A percentile compares a stretch with the other conserved stretches of the same genome.
Conservation (phyloP, 2,888 invertebrate genomes). For the Andrena minutula region DNA sequence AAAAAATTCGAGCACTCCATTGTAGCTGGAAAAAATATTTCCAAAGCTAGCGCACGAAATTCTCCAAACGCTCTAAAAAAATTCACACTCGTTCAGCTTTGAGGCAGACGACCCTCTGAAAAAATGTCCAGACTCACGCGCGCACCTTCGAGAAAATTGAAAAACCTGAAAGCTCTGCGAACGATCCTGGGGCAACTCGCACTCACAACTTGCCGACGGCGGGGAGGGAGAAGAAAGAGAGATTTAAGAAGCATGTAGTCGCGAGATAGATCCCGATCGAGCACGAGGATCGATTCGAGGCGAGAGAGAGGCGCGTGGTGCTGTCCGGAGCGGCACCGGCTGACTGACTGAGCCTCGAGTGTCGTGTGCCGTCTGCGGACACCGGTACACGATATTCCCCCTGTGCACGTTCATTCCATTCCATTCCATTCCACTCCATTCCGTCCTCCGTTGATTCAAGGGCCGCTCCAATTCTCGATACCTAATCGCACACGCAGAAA, state of each 20-base stretch:
- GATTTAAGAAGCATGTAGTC: no score
- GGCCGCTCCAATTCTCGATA: slow-evolving; percentile 41
- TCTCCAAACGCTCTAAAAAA: no score
- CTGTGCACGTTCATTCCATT: slow-evolving; percentile 35
- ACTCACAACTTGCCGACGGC: background rate
- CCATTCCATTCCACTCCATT: slow-evolving; percentile 47
- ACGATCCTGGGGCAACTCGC: no score
- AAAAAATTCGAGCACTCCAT: no score
- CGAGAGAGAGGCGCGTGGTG: slow-evolving; percentile 61
- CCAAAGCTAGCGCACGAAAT: no score
- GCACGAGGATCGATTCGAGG: slow-evolving; percentile 27
- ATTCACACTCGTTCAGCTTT: no score
- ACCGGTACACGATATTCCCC: slow-evolving; percentile 27
- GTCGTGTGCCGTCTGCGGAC: slow-evolving; percentile 42
- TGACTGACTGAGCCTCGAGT: slow-evolving; percentile 72
- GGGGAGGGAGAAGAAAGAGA: no score
- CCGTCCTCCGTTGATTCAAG: slow-evolving; percentile 48
- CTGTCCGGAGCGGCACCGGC: slow-evolving; percentile 77
- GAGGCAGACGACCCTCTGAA: background rate
- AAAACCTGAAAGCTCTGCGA: background rate
- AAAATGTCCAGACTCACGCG: background rate
- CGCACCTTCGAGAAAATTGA: background rate
- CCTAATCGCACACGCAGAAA: slow-evolving; percentile 31
- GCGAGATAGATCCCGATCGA: slow-evolving; percentile 46
- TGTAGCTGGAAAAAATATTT: no score